These are phyloP conservation scores for Distichodus sexfasciatus DNA, from an alignment of 2,797 vertebrate species.

Conservation along the genomic window DNA sequence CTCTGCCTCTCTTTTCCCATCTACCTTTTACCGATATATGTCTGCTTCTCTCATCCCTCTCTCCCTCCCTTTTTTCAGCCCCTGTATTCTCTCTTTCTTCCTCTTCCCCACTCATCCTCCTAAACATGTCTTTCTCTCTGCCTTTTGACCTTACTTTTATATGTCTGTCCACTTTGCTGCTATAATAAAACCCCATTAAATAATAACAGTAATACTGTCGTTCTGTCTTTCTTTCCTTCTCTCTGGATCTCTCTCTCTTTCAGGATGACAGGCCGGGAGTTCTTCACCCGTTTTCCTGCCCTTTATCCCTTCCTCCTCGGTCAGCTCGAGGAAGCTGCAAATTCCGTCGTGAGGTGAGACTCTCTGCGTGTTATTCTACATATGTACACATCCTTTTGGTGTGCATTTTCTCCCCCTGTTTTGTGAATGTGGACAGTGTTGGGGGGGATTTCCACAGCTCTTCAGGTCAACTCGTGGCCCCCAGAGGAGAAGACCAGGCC, in stretches of 20 bases:
- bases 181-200: too few relatives aligned
- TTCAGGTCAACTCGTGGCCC: background rate
- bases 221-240: conserved; percentile 1
- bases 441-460: background rate
- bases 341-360: conserved; percentile 83
- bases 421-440: background rate
- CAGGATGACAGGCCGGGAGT: conserved; percentile 96
- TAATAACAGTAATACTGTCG: too few relatives aligned
- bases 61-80: too few relatives aligned
- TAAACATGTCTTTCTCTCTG: too few relatives aligned
- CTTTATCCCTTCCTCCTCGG: conserved; percentile 91
- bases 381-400: background rate
- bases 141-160: too few relatives aligned
- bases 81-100: too few relatives aligned
- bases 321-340: conserved; percentile 83
- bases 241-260: background rate
- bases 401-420: background rate
- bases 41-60: too few relatives aligned
- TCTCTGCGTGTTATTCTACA: background rate
- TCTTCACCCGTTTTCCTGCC: conserved; percentile 91
- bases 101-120: too few relatives aligned
- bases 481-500: background rate
- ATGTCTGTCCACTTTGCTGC: too few relatives aligned
- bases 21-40: too few relatives aligned
- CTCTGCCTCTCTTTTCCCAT: too few relatives aligned